Base-by-base conservation (phyloP, 2,113 vertebrate genomes). In the Nothocercus julius region DNA sequence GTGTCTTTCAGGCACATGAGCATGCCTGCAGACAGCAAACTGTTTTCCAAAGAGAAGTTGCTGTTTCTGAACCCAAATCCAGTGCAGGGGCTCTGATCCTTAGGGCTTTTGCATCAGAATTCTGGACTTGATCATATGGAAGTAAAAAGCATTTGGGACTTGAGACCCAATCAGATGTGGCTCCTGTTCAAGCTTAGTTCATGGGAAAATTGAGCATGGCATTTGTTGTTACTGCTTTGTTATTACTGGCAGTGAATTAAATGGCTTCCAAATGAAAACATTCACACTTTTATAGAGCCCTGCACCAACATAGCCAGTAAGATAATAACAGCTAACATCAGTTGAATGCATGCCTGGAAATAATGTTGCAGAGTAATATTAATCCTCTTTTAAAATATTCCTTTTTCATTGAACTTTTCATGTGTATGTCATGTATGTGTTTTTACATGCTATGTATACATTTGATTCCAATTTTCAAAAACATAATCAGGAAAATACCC, bases 281-380 rank as follows among this genome's bases (percentile, higher is more conserved):
- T 38, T 76, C 3, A 62, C 2, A 30, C 4, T 2, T 61, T 18
- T 36, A 49, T 80, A 5, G 10, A 77, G 8, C 3, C 8, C 13
- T 51, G 16, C 8, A 68, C n/a, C 5, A 51, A 6, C 3, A 22
- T 7, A 6, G 3, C 6, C 22, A 40, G 17, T 8, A n/a, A 42
- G 24, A 79, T 85, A 83, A 66, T 5, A 1, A 1, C n/a, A 67
- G 73, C 0, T 45, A 11, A 5, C 5, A 15, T 51, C 2, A 4
- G 2, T 21, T 40, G 11, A 61, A 22, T 32, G 3, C 2, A 16
- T 6, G 1, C 16, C 59, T 64, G 24, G 28, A 88, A 76, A 75
- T 32, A 59, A 20, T 24, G 4, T 34, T 67, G 3, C 44, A 53
- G 8, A 4, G 1, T 13, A 47, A 1, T 0, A n/a, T 7, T 54